Evolutionary conservation across 2,113 vertebrate species (phyloP).

Genomic region (Tauraco erythrolophus): DNA sequence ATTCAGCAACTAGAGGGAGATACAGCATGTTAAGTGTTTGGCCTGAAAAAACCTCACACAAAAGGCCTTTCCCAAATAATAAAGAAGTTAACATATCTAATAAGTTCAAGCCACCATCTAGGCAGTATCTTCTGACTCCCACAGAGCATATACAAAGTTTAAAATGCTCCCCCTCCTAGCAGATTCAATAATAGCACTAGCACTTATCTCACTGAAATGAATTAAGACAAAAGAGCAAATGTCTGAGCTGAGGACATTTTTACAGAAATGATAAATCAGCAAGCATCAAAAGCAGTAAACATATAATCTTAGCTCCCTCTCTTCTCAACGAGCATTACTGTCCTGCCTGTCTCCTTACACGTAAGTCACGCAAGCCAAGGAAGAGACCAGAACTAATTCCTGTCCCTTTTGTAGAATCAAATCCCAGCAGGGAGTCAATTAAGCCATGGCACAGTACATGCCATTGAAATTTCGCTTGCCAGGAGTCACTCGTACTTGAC

Average conservation of each 20-base stretch:
- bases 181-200: background rate
- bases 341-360: background rate
- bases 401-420: background rate
- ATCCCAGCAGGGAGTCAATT: background rate
- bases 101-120: background rate
- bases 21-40: background rate
- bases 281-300: background rate
- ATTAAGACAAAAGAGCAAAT: background rate
- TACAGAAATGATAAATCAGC: background rate
- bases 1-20: conserved; percentile 6
- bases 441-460: background rate
- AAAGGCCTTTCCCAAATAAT: background rate
- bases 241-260: background rate
- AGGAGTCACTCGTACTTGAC: background rate
- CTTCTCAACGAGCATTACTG: background rate
- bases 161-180: background rate
- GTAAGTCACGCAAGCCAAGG: rapidly evolving
- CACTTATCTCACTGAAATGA: background rate
- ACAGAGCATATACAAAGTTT: background rate
- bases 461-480: background rate
- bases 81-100: rapidly evolving
- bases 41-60: background rate
- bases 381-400: background rate
- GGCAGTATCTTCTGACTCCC: background rate
- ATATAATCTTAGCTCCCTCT: background rate